phyloP scores from a whole-genome alignment of 2,113 vertebrate genomes.

The Cariama cristata region DNA sequence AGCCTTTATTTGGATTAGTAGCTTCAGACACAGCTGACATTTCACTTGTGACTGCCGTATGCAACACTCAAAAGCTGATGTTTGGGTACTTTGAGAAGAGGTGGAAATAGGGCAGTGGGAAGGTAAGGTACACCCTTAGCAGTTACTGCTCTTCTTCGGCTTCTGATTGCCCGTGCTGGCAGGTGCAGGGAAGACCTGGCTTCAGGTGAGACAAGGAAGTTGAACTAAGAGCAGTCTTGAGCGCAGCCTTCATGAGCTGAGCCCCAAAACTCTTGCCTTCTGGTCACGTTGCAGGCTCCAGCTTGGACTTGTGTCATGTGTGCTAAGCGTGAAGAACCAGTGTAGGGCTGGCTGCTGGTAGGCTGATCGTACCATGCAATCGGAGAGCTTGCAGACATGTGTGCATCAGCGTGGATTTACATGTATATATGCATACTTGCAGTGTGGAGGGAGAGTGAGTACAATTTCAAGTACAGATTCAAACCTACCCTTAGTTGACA shows the following conservation, averaged over 20 bases:
- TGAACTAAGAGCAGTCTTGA: not conserved
- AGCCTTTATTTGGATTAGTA: not conserved
- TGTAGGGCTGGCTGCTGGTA: not conserved
- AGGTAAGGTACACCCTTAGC: not conserved
- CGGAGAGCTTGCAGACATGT: not conserved
- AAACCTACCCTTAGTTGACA: not conserved
- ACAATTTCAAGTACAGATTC: not conserved
- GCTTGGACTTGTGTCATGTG: not conserved
- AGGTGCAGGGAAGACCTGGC: not conserved
- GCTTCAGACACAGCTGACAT: not conserved
- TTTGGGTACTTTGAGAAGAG: not conserved
- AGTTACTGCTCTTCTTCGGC: not conserved
- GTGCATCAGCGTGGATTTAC: not conserved
- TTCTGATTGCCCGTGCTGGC: not conserved
- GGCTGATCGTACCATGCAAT: accelerated
- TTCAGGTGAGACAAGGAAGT: not conserved
- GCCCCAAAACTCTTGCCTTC: not conserved
- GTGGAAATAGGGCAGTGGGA: not conserved
- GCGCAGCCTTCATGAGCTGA: not conserved
- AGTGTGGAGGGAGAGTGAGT: not conserved
- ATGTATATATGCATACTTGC: accelerated
- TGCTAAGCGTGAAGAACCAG: not conserved
- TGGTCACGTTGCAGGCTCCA: not conserved
- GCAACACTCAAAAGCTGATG: not conserved
- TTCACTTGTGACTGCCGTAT: not conserved